Percentiles rank a stretch among this genome's conserved stretches.
These are phyloP conservation scores for Typhlichthys eigenmanni DNA, from an alignment of 2,797 vertebrate genomes.

Conservation along the genomic window DNA sequence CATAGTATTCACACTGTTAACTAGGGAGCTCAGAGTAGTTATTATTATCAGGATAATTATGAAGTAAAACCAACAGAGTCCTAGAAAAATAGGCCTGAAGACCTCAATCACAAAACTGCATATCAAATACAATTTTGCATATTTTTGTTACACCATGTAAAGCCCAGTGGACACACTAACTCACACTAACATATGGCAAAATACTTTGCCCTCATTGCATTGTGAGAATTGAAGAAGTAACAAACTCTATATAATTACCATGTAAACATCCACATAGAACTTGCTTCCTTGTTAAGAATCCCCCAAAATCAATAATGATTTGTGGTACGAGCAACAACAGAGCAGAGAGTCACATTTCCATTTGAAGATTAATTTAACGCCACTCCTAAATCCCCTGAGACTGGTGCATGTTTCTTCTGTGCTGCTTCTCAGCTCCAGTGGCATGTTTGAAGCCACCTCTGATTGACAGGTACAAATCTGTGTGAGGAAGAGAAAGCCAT, in stretches of 20 bases:
- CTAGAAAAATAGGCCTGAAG: background rate
- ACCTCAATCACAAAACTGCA: too few species aligned
- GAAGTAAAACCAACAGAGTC: slow-evolving; percentile 6
- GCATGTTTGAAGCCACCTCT: slow-evolving; percentile 75
- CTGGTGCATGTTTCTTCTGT: slow-evolving; percentile 68
- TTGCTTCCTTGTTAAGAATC: slow-evolving; percentile 55
- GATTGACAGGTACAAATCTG: slow-evolving; percentile 85
- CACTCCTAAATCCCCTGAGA: slow-evolving; percentile 78
- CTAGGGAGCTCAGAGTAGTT: background rate
- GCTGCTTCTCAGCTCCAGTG: slow-evolving; percentile 73
- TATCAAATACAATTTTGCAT: too few species aligned
- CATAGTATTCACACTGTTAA: slow-evolving; percentile 9
- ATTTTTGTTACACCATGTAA: background rate
- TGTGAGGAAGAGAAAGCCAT: slow-evolving; percentile 71
- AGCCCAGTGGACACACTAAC: slow-evolving; percentile 2
- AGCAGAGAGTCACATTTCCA: slow-evolving; percentile 74
- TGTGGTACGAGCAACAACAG: slow-evolving; percentile 63
- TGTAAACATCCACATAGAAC: slow-evolving; percentile 48
- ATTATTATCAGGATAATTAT: slow-evolving; percentile 9
- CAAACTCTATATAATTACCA: slow-evolving; percentile 31
- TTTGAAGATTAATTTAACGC: slow-evolving; percentile 81
- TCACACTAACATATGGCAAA: slow-evolving; percentile 16
- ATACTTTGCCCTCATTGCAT: slow-evolving; percentile 12
- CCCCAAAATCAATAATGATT: slow-evolving; percentile 71
- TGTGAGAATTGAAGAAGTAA: slow-evolving; percentile 20